A percentile compares a stretch with the other conserved stretches of the same genome.
Evolutionary conservation across 1,140 invertebrate species (phyloP).

Genomic region (Orchestia grillus): DNA sequence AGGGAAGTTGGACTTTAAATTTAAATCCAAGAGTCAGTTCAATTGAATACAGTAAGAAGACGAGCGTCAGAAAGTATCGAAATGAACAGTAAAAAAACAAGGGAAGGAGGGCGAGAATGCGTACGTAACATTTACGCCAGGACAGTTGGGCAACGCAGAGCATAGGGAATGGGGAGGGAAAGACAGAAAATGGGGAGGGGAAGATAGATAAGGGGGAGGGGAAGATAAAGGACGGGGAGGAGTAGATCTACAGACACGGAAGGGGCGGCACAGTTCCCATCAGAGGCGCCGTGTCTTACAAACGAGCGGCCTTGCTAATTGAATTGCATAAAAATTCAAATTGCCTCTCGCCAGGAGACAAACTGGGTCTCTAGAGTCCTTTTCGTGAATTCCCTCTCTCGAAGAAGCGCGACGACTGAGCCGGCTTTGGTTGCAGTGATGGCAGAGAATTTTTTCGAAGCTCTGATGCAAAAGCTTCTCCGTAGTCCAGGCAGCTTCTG

Average conservation of each 20-base stretch:
- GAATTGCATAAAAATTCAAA: slow-evolving; percentile 57
- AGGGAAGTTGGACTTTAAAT: too few relatives aligned
- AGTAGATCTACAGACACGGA: not conserved
- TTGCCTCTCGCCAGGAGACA: slow-evolving; percentile 1
- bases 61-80: not conserved
- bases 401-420: not conserved
- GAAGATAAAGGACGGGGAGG: not conserved
- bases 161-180: not conserved
- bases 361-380: not conserved
- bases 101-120: not conserved
- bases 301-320: slow-evolving; percentile 44
- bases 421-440: not conserved
- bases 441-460: not conserved
- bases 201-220: not conserved
- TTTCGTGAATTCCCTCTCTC: not conserved
- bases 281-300: slow-evolving; percentile 52
- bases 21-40: too few relatives aligned
- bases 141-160: not conserved
- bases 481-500: not conserved
- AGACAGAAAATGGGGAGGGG: not conserved
- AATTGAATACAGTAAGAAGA: not conserved
- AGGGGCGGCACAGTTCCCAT: slow-evolving; percentile 12
- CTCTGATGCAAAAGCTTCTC: not conserved
- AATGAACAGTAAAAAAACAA: not conserved
- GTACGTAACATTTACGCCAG: not conserved